Evolutionary conservation across 2,797 vertebrate genomes (phyloP).

Genomic region (Natrix natrix): DNA sequence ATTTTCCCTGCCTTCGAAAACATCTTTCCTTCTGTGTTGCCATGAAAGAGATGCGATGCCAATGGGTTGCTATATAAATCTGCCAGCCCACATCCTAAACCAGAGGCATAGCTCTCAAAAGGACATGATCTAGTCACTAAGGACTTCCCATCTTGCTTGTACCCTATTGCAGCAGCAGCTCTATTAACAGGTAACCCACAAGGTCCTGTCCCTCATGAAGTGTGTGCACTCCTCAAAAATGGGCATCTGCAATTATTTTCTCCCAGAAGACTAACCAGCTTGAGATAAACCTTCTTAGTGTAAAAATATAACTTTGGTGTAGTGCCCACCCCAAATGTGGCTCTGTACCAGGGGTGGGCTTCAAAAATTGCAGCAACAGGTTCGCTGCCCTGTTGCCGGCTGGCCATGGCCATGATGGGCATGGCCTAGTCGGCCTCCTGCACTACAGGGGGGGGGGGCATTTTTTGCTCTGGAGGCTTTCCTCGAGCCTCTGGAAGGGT

Average conservation of each 20-base stretch:
- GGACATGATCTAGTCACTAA: background rate
- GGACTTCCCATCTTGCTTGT: background rate
- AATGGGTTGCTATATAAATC: background rate
- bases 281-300: background rate
- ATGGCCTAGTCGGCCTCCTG: too few species aligned
- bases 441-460: too few species aligned
- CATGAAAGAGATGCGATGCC: background rate
- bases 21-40: background rate
- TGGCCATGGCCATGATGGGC: too few species aligned
- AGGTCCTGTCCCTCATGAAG: background rate
- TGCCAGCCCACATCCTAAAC: background rate
- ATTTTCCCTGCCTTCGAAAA: background rate
- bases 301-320: background rate
- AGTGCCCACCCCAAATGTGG: background rate
- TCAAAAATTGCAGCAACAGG: too few species aligned
- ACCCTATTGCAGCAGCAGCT: background rate
- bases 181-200: background rate
- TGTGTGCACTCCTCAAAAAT: background rate
- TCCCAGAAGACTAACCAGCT: background rate
- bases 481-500: too few species aligned
- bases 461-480: too few species aligned
- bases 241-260: background rate
- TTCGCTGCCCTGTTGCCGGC: too few species aligned
- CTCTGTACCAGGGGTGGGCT: background rate
- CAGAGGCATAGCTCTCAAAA: background rate